Conservation (phyloP, 1,140 invertebrate genomes). For the Bombus turneri region DNA sequence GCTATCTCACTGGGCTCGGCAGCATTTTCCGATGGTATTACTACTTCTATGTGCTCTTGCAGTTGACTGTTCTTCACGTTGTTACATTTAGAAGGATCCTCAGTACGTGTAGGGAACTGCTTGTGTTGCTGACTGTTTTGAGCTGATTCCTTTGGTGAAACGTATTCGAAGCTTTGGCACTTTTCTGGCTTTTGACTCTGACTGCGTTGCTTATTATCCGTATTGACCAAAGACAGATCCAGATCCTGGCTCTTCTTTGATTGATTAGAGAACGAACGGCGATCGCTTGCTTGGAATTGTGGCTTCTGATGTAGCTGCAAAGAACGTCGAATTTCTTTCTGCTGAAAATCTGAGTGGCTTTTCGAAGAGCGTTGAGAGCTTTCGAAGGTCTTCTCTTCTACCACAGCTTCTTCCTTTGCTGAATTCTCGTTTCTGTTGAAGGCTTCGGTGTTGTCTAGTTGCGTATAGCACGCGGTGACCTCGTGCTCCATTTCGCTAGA, state of each 20-base stretch:
- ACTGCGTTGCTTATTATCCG: constrained; percentile 38
- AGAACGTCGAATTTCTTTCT: constrained; percentile 45
- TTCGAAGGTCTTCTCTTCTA: constrained; percentile 57
- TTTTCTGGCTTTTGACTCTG: constrained; percentile 57
- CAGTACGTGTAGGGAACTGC: constrained; percentile 56
- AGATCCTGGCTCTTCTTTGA: constrained; percentile 34
- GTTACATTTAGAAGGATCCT: constrained; percentile 62
- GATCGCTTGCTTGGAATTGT: constrained; percentile 16
- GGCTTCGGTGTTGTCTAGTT: constrained; percentile 68
- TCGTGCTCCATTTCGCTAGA: constrained; percentile 56
- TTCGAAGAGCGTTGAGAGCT: constrained; percentile 38
- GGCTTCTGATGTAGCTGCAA: constrained; percentile 51
- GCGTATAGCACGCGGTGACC: constrained; percentile 40
- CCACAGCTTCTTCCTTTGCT: constrained; percentile 41
- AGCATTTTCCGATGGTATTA: constrained; percentile 77
- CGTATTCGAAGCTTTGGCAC: constrained; percentile 69
- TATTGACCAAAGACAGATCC: background rate
- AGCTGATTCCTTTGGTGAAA: constrained; percentile 68
- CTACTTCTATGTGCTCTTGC: constrained; percentile 68
- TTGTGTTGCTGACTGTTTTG: constrained; percentile 63
- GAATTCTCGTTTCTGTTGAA: constrained; percentile 68
- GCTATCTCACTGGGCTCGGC: constrained; percentile 78
- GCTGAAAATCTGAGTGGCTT: constrained; percentile 38
- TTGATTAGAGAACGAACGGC: constrained; percentile 36
- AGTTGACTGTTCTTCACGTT: constrained; percentile 61